Evolutionary conservation across 2,888 invertebrate species (phyloP), one percentile per base, ranked within the genome.

Genomic region (Eupithecia abbreviata): DNA sequence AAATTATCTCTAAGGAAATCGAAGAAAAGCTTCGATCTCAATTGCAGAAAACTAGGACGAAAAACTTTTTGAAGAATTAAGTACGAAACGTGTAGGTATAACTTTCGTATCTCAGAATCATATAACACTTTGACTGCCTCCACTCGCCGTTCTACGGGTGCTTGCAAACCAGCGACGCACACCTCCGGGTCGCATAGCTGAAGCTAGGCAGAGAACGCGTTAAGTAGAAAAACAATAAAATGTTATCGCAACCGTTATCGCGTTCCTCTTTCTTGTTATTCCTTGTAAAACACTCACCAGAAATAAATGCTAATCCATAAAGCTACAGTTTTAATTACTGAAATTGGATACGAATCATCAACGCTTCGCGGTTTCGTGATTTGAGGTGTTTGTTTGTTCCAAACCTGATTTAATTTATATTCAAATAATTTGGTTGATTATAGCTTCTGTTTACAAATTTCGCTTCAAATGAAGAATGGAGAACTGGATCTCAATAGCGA

Each of bases 371-470:
- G 67, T 75, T 69, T 55, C 55, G 42, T 75, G 41, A 49, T 71
- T 58, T 68, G n/a, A 70, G 67, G 66, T 47, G 67, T 71, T 71
- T 72, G 72, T 77, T 74, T 72, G 70, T 66, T 72, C 45, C 49
- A 15, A 42, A 65, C n/a, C 43, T 47, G 66, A 45, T 68, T 65
- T 47, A 43, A 73, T 66, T 30, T 47, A 65, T 47, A 68, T 68
- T 42, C 15, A 43, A 68, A 68, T 45, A 42, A 66, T 66, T 41
- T 66, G 13, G 42, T 66, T 66, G 13, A 42, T 42, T 68, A n/a
- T n/a, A 68, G 18, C 15, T 45, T 45, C 18, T 62, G 62, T 30
- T 62, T 30, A 30, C 62, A 4, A 62, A 62, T 4, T 62, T 62
- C 0, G 30, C 58, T 58, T 18, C 3, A 58, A 58, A 58, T n/a